phyloP scores from a whole-genome alignment of 2,888 invertebrate species.

The Protonemura montana region DNA sequence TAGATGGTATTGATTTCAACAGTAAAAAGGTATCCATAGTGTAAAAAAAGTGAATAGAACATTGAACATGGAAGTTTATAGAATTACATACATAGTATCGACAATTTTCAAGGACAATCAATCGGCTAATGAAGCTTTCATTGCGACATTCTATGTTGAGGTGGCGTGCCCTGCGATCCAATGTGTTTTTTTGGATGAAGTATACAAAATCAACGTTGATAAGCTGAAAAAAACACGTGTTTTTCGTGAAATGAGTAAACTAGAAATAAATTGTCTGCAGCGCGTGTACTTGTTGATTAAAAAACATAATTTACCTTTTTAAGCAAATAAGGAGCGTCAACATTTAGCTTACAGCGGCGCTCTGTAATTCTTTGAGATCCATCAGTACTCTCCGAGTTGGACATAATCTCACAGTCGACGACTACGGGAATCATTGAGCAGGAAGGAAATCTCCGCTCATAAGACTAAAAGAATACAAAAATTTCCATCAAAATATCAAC shows the following conservation, averaged over 20 bases:
- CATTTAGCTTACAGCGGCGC: conserved; percentile 86
- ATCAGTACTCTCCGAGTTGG: conserved; percentile 79
- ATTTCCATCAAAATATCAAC: no score
- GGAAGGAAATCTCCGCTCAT: conserved; percentile 90
- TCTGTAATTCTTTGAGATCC: conserved; percentile 81
- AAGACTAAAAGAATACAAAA: conserved; percentile 71
- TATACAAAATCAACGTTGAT: conserved; percentile 91
- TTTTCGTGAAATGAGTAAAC: no score
- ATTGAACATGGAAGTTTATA: not conserved
- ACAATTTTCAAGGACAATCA: conserved; percentile 88
- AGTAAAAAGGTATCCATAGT: no score
- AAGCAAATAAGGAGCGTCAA: conserved; percentile 92
- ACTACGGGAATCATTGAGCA: conserved; percentile 96
- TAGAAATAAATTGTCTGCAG: not conserved
- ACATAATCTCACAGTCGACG: conserved; percentile 81
- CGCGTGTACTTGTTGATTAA: not conserved
- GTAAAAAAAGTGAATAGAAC: no score
- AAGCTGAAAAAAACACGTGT: conserved; percentile 74
- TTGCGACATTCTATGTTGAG: conserved; percentile 91
- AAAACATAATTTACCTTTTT: conserved; percentile 74
- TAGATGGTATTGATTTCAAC: not conserved
- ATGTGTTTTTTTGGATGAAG: conserved; percentile 88
- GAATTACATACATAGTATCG: conserved; percentile 80
- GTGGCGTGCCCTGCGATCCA: conserved; percentile 79
- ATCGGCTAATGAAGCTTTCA: conserved; percentile 85